Percentiles rank a stretch among this genome's conserved stretches.
Evolutionary conservation across 2,113 vertebrate genomes (phyloP).

Genomic region (Castor canadensis): DNA sequence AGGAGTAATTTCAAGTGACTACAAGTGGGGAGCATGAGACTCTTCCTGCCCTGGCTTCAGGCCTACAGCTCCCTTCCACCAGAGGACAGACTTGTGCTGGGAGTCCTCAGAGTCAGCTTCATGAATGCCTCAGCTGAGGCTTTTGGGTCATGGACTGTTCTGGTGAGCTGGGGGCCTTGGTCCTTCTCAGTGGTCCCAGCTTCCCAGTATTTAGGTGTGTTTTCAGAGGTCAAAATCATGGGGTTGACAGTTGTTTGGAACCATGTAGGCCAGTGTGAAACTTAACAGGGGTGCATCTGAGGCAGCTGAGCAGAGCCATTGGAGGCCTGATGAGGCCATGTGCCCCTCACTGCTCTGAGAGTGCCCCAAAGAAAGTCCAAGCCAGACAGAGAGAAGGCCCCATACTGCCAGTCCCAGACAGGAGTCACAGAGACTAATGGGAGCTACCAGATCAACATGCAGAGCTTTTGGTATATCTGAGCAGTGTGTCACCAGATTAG

Average conservation of each 20-base stretch:
- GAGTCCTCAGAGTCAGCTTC: no score
- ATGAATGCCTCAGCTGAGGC: no score
- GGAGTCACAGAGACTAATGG: rapidly evolving
- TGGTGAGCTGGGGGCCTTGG: background rate
- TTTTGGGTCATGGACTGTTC: background rate
- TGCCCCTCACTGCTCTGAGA: background rate
- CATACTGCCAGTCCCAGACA: background rate
- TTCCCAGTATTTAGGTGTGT: background rate
- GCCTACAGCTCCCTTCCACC: background rate
- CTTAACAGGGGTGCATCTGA: background rate
- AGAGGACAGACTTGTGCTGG: no score
- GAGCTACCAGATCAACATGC: background rate
- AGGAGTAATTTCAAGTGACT: background rate
- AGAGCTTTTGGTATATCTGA: background rate
- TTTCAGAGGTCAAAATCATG: background rate
- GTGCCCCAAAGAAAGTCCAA: no score
- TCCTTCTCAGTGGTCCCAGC: no score
- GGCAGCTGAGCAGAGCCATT: background rate
- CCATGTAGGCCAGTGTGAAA: background rate
- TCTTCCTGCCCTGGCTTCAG: rapidly evolving
- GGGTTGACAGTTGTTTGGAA: background rate
- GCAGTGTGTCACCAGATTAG: background rate
- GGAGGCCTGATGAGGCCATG: background rate
- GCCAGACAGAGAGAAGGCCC: background rate
- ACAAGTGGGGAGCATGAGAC: background rate